phyloP scores from a whole-genome alignment of 2,797 vertebrate genomes.

The Silurus aristotelis region DNA sequence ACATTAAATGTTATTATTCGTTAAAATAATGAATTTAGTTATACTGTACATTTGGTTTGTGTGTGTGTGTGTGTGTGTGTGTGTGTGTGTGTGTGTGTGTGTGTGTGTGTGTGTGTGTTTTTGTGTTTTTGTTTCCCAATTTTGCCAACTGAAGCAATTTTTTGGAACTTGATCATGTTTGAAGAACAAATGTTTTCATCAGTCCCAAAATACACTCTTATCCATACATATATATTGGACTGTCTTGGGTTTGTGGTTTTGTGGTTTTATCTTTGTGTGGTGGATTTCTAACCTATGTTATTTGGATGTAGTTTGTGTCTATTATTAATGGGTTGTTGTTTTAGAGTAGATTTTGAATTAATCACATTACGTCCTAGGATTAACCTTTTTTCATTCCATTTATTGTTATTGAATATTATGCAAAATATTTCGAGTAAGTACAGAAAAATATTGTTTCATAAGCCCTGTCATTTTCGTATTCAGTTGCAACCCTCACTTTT shows the following conservation, averaged over 20 bases:
- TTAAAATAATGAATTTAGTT: background rate
- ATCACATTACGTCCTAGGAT: slow-evolving; percentile 26
- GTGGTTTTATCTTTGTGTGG: slow-evolving; percentile 8
- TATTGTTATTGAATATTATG: slow-evolving; percentile 52
- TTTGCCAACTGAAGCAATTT: slow-evolving; percentile 39
- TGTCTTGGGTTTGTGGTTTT: slow-evolving; percentile 52
- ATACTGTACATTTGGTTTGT: background rate
- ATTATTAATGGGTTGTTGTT: background rate
- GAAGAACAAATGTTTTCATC: slow-evolving; percentile 56
- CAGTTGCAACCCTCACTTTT: slow-evolving; percentile 10
- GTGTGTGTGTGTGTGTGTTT: background rate
- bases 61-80: background rate
- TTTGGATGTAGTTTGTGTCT: background rate
- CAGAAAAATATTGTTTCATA: slow-evolving; percentile 58
- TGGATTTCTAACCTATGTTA: background rate
- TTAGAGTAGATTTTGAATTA: background rate
- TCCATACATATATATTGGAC: slow-evolving; percentile 35
- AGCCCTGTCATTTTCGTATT: slow-evolving; percentile 46
- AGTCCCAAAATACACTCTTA: slow-evolving; percentile 47
- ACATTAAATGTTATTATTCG: background rate
- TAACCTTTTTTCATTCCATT: slow-evolving; percentile 42
- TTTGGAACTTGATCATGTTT: slow-evolving; percentile 59
- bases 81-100: background rate
- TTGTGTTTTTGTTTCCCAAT: background rate
- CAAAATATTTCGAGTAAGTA: slow-evolving; percentile 46